Evolutionary conservation across 92 coral and sea anemone species (phyloP), one percentile per base, ranked within the genome.

Genomic region (Desmophyllum pertusum): DNA sequence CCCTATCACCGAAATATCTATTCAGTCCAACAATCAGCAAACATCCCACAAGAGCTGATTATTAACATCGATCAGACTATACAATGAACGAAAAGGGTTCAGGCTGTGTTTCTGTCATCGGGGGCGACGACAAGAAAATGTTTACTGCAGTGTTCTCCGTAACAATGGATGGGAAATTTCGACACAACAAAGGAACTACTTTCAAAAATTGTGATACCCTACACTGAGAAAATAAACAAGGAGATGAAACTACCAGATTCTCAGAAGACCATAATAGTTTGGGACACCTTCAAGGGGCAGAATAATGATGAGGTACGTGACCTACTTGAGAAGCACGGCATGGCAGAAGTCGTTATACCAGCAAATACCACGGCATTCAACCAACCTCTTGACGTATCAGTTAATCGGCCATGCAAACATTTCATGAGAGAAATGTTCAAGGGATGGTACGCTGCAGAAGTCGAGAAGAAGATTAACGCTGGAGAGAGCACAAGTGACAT

Each of bases 151-250:
- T 80, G 75, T 79, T 79, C 75, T 65, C 84, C 41, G 74, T 64
- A 23, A 79, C 75, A 79, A 40, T 79, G 84, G 64, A 19, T 79
- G 84, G 84, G 74, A 79, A 39, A 64, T 79, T 79, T 38, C 59
- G 85, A 81, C 67, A 81, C 85, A 81, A 81, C 85, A 45, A 70
- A 81, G 78, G 78, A 68, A 15, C 78, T 71, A 35, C 77, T 46
- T n/a, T n/a, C n/a, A n/a, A 81, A 81, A 70, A 81, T 70, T 52
- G 53, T 81, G 17, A 18, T 50, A 15, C 85, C 85, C 33, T 70
- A 81, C 78, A 70, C 85, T 1, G 78, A 48, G 78, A 81, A 81
- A 40, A 53, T 46, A 70, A 70, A 81, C 50, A 46, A 68, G 21
- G 67, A 81, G 27, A 70, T 68, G 77, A 67, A 81, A 43, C 85